Evolutionary conservation across 1,140 invertebrate species (phyloP), one percentile per base, ranked within the genome.

Genomic region (Oryctes rhinoceros): DNA sequence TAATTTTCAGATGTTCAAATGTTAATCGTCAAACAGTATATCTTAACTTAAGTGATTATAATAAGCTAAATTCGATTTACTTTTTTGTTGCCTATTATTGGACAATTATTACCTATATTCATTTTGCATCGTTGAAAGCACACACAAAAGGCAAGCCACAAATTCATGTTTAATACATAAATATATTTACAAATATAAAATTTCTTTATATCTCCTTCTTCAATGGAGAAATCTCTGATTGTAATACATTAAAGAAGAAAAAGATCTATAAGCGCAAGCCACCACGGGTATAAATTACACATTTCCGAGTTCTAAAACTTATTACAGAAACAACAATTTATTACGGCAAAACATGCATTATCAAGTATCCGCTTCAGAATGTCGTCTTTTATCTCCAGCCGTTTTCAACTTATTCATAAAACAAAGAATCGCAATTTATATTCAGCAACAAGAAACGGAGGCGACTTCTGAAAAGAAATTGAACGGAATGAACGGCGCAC

Each of bases 241-340:
- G 65, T 24, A 24, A 15, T 71, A 37, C 24, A 11, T 10, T 35
- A 71, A 71, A 30, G 65, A 71, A 24, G 24, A 67, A 30, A 71
- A 71, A 9, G 13, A 35, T 24, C 24, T 24, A 37, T 24, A 71
- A 71, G 24, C 65, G 65, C 65, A 37, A 37, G 35, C 65, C 65
- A 37, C 35, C 35, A 37, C 35, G 18, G 20, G 65, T 71, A 71
- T 71, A 71, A 71, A 71, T 71, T 71, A 71, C 65, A 71, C 7
- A 71, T 71, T 71, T 71, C 65, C 65, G 65, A 71, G 65, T 71
- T 71, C 65, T 71, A 71, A 71, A 71, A 71, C 65, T 71, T 71
- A 71, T 71, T 71, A 71, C 65, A 71, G 65, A 71, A 71, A 71
- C 65, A 71, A 71, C 65, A 71, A 71, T 71, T 71, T 71, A 71